phyloP scores from a whole-genome alignment of 2,797 vertebrate species.

The Artibeus jamaicensis region DNA sequence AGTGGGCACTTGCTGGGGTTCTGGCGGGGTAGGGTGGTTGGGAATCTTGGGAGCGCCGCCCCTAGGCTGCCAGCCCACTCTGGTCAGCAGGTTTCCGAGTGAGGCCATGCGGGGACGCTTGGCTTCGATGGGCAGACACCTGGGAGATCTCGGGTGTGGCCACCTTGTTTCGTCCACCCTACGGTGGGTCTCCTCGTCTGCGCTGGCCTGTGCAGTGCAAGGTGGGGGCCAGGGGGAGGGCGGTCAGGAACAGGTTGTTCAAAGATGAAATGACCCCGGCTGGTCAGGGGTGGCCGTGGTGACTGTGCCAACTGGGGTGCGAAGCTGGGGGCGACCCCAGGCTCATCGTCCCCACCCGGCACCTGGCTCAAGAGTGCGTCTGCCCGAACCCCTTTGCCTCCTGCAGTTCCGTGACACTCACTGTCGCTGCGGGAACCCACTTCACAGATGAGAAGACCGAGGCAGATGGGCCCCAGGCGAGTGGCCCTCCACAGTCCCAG shows the following conservation, averaged over 20 bases:
- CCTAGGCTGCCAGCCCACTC: neutral
- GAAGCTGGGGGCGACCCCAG: too few relatives aligned
- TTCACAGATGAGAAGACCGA: neutral
- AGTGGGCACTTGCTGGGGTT: neutral
- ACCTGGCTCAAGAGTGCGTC: fast-evolving
- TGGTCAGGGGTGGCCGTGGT: neutral
- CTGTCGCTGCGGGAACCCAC: neutral
- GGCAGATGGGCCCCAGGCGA: too few relatives aligned
- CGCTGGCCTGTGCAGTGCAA: neutral
- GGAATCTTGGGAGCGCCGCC: neutral
- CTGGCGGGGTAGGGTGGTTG: too few relatives aligned
- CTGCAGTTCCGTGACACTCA: fast-evolving
- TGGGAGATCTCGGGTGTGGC: neutral
- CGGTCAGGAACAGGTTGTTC: neutral
- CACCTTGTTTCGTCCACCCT: neutral
- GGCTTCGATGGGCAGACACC: neutral
- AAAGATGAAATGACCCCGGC: neutral
- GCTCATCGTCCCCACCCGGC: neutral
- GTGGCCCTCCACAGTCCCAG: neutral
- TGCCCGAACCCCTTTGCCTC: fast-evolving
- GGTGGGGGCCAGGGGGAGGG: fast-evolving
- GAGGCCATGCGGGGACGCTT: neutral
- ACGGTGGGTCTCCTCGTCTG: neutral
- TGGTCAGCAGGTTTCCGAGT: neutral
- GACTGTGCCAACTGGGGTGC: fast-evolving